Percentiles rank a stretch among this genome's conserved stretches.
Evolutionary conservation across 1,140 invertebrate species (phyloP).

Genomic region (Anastrepha ludens): DNA sequence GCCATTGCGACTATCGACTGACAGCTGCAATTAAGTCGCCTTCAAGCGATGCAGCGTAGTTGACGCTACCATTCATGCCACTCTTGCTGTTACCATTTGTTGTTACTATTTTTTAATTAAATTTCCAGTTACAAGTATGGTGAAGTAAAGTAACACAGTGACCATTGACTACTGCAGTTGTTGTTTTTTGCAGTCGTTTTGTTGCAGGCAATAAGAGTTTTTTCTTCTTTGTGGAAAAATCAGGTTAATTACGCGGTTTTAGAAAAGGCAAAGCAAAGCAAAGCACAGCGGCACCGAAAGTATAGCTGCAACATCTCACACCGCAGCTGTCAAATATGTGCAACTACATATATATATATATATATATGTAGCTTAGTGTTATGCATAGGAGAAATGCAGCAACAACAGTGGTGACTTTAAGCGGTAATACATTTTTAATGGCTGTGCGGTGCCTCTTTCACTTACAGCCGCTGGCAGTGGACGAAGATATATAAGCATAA

Average conservation of each 20-base stretch:
- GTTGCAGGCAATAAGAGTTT: neutral
- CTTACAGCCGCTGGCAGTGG: neutral
- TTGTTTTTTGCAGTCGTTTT: neutral
- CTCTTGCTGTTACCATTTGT: neutral
- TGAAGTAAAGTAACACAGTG: neutral
- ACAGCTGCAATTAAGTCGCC: constrained; percentile 18
- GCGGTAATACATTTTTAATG: neutral
- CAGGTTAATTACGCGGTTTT: constrained; percentile 44
- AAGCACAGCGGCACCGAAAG: neutral
- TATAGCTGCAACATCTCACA: constrained; percentile 10
- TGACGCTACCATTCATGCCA: neutral
- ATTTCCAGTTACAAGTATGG: constrained; percentile 14
- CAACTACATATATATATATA: neutral
- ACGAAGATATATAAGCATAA: too few species aligned
- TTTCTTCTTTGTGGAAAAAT: neutral
- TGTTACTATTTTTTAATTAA: constrained; percentile 43
- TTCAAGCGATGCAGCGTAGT: neutral
- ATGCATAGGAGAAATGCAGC: neutral
- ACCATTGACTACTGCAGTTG: neutral
- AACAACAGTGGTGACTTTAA: too few species aligned
- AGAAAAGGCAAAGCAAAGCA: constrained; percentile 26
- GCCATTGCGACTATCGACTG: neutral
- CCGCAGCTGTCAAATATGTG: constrained; percentile 1
- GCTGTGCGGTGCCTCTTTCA: neutral
- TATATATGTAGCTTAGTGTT: neutral